Conservation (phyloP, 2,888 invertebrate genomes). For the Gari tellinella region DNA sequence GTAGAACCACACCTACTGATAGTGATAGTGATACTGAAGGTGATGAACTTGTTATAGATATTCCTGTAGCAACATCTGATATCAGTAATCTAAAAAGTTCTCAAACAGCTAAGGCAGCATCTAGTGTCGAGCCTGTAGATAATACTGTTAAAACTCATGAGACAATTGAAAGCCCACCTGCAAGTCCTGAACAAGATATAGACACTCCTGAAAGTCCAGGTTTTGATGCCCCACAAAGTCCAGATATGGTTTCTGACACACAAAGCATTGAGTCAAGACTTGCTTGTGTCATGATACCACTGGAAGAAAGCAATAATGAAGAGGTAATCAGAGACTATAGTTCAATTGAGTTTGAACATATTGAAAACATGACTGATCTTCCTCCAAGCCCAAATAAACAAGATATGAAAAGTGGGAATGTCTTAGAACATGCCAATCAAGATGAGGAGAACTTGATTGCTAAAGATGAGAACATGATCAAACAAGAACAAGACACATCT, state of each 20-base stretch:
- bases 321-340: not conserved
- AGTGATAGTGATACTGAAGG: slow-evolving; percentile 29
- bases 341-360: not conserved
- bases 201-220: not conserved
- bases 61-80: slow-evolving; percentile 12
- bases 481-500: too few relatives aligned
- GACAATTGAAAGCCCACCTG: slow-evolving; percentile 9
- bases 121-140: not conserved
- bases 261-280: not conserved
- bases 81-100: not conserved
- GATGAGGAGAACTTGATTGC: too few relatives aligned
- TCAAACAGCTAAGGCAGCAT: not conserved
- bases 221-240: not conserved
- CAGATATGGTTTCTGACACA: too few relatives aligned
- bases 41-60: slow-evolving; percentile 47
- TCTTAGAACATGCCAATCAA: too few relatives aligned
- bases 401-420: too few relatives aligned
- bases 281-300: slow-evolving; percentile 1
- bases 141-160: not conserved
- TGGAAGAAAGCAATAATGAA: not conserved
- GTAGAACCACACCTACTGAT: slow-evolving; percentile 3
- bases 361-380: not conserved
- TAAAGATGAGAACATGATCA: too few relatives aligned
- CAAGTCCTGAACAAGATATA: slow-evolving; percentile 5
- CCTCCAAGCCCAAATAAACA: too few relatives aligned